These are phyloP conservation scores for Pseudochromis fuscus DNA, from an alignment of 2,797 vertebrate species.

Conservation along the genomic window DNA sequence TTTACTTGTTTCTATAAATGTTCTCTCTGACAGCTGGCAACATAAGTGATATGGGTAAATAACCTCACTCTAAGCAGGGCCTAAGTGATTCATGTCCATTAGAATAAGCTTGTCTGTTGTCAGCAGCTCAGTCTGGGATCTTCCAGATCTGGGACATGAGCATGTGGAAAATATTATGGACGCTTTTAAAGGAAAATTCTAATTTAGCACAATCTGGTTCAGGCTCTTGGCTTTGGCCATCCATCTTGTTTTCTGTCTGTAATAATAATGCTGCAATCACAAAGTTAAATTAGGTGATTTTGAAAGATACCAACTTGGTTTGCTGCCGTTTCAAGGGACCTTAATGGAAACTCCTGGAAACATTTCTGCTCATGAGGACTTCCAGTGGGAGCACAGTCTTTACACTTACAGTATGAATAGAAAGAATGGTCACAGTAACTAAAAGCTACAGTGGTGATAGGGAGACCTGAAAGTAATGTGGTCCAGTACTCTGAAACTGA, in stretches of 20 bases:
- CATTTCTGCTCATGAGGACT: too few relatives aligned
- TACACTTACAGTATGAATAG: too few relatives aligned
- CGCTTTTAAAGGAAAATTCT: conserved; percentile 3
- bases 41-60: conserved; percentile 53
- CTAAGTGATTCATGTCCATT: conserved; percentile 68
- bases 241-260: too few relatives aligned
- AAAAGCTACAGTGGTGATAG: too few relatives aligned
- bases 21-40: conserved; percentile 51
- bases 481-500: too few relatives aligned
- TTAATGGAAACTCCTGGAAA: too few relatives aligned
- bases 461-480: too few relatives aligned
- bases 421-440: too few relatives aligned
- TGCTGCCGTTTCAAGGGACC: too few relatives aligned
- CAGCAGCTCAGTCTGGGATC: conserved; percentile 29
- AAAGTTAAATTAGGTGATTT: not conserved
- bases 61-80: conserved; percentile 36
- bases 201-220: not conserved
- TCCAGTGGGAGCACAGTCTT: too few relatives aligned
- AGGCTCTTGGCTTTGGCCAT: not conserved
- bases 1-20: conserved; percentile 65
- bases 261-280: not conserved
- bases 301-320: too few relatives aligned
- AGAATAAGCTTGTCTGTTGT: conserved; percentile 68
- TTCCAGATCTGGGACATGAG: not conserved
- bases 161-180: conserved; percentile 33